Evolutionary conservation across 2,888 invertebrate genomes (phyloP).

Genomic region (Euclidia mi): DNA sequence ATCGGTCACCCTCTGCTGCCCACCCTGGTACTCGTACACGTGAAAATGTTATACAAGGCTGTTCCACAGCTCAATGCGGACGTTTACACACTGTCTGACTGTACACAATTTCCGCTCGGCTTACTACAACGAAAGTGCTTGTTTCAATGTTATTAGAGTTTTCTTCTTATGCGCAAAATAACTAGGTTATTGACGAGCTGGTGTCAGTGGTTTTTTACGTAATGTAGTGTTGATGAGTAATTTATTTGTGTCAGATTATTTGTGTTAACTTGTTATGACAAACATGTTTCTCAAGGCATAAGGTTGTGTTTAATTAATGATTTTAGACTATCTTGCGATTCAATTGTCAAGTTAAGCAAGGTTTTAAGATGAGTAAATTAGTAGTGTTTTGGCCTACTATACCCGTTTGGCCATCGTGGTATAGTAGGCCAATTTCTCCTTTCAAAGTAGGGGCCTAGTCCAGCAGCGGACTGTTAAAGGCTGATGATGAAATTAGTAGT

Average conservation of each 20-base stretch:
- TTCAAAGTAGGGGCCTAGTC: no score
- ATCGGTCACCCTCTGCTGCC: constrained; percentile 78
- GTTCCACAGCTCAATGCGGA: constrained; percentile 27
- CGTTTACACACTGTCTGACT: constrained; percentile 60
- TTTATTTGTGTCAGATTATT: constrained; percentile 23
- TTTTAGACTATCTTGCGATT: no score
- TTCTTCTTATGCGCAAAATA: neutral
- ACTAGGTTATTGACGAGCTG: constrained; percentile 14
- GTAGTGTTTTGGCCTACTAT: no score
- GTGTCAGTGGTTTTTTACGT: neutral
- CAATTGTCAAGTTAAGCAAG: no score
- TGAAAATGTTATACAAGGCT: constrained; percentile 50
- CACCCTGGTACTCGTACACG: constrained; percentile 60
- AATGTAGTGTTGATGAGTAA: constrained; percentile 12
- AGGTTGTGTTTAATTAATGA: no score
- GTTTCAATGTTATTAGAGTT: neutral
- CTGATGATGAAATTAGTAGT: no score
- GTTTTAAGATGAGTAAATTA: no score
- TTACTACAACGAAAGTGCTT: neutral
- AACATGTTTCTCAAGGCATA: no score
- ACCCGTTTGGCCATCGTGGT: no score
- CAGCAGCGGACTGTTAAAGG: no score
- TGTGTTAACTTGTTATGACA: no score
- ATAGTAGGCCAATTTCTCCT: no score
- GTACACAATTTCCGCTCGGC: constrained; percentile 9